A percentile compares a stretch with the other conserved stretches of the same genome.
phyloP scores from a whole-genome alignment of 2,797 vertebrate genomes.

The Microctenopoma stevenorrisi region DNA sequence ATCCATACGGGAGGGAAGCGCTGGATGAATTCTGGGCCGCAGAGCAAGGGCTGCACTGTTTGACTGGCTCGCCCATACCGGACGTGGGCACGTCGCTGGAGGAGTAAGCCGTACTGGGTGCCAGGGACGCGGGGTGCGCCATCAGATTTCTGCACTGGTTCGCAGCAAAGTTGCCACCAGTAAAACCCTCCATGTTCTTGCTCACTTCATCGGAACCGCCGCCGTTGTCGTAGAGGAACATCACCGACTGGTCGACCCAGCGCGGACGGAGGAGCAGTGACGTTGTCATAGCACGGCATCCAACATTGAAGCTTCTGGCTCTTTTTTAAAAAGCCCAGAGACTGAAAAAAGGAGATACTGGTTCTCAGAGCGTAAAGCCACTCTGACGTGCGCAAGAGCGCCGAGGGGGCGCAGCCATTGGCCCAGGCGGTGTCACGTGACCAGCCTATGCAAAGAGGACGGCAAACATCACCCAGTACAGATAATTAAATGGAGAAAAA shows the following conservation, averaged over 20 bases:
- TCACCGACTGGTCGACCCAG: constrained; percentile 98
- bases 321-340: constrained; percentile 86
- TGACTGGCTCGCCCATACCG: constrained; percentile 91
- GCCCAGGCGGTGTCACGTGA: constrained; percentile 86
- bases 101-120: constrained; percentile 88
- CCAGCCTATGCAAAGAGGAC: constrained; percentile 90
- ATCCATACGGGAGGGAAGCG: constrained; percentile 94
- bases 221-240: constrained; percentile 99
- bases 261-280: constrained; percentile 99
- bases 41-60: constrained; percentile 96
- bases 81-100: constrained; percentile 88
- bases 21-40: constrained; percentile 94
- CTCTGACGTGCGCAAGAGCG: constrained; percentile 90
- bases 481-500: constrained; percentile 87
- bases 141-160: constrained; percentile 97
- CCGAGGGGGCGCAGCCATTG: constrained; percentile 86
- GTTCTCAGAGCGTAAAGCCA: constrained; percentile 87
- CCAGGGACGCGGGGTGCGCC: constrained; percentile 93
- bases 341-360: constrained; percentile 93
- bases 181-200: constrained; percentile 95
- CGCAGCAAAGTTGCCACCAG: constrained; percentile 91
- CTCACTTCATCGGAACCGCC: constrained; percentile 91
- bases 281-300: constrained; percentile 98
- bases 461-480: constrained; percentile 83
- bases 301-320: constrained; percentile 91